Percentiles rank a stretch among this genome's conserved stretches.
These are phyloP conservation scores for Noturus placidus DNA, from an alignment of 2,113 vertebrate genomes.

Conservation along the genomic window DNA sequence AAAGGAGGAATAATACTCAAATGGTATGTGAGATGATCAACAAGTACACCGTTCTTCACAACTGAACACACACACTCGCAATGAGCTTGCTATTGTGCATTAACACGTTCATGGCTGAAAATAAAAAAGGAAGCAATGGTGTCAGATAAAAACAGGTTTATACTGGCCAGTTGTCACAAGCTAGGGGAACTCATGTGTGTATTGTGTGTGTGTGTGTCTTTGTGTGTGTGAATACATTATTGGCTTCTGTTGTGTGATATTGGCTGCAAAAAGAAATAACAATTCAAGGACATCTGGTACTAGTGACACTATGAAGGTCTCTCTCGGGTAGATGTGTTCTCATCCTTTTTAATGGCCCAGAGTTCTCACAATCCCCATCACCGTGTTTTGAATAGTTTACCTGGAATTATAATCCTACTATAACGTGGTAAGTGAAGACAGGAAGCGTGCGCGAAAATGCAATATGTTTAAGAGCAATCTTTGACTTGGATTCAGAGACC, in stretches of 20 bases:
- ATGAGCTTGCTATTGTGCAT: constrained; percentile 43
- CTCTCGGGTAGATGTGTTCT: neutral
- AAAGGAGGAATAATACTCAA: neutral
- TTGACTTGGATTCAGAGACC: neutral
- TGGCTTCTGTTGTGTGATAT: constrained; percentile 16
- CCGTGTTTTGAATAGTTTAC: neutral
- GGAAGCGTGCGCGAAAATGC: too few species aligned
- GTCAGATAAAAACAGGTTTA: constrained; percentile 51
- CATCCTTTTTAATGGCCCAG: neutral
- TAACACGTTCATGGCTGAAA: constrained; percentile 42
- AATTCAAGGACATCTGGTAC: neutral
- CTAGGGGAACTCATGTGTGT: constrained; percentile 8
- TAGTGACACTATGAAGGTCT: neutral
- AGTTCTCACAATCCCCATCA: neutral
- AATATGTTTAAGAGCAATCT: neutral
- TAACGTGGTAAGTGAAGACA: neutral
- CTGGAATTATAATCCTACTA: neutral
- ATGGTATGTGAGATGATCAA: constrained; percentile 5
- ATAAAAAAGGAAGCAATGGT: constrained; percentile 46
- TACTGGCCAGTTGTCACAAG: constrained; percentile 42
- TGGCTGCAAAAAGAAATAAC: constrained; percentile 17
- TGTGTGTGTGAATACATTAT: constrained; percentile 15
- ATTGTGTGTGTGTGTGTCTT: constrained; percentile 6
- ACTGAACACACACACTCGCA: constrained; percentile 49
- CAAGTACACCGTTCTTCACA: constrained; percentile 43